These are phyloP conservation scores for Ferdinandea cuprea DNA, from an alignment of 2,888 invertebrate genomes.

Conservation along the genomic window DNA sequence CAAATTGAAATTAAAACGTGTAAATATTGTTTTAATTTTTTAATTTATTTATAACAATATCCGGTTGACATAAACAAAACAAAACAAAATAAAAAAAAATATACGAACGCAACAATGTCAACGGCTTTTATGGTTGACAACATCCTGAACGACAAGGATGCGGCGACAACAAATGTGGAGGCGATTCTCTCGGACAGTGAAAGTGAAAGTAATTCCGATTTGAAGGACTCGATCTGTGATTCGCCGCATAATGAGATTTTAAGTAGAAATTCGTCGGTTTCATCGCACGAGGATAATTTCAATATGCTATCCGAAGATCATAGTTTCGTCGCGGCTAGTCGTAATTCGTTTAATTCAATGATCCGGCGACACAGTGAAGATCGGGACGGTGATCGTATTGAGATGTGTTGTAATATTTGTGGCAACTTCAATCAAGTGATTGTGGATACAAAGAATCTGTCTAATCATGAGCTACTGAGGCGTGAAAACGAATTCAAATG, in stretches of 20 bases:
- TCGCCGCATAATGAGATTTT: constrained; percentile 78
- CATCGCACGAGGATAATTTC: constrained; percentile 77
- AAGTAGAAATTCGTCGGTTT: constrained; percentile 78
- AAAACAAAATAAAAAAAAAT: too few species aligned
- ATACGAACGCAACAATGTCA: constrained; percentile 79
- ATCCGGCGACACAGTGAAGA: constrained; percentile 59
- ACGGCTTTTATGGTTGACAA: constrained; percentile 82
- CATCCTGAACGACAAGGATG: constrained; percentile 81
- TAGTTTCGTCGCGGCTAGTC: constrained; percentile 67
- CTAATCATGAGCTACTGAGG: constrained; percentile 76
- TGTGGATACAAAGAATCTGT: constrained; percentile 77
- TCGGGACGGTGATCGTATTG: constrained; percentile 76
- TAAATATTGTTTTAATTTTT: constrained; percentile 16
- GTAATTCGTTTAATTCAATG: constrained; percentile 57
- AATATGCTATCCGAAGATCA: constrained; percentile 66
- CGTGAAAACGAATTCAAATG: constrained; percentile 79
- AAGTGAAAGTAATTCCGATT: constrained; percentile 77
- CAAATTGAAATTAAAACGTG: constrained; percentile 17
- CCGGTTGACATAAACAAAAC: constrained; percentile 25
- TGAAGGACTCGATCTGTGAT: constrained; percentile 78
- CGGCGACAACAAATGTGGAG: constrained; percentile 73
- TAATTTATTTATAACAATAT: constrained; percentile 34
- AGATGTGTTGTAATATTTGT: constrained; percentile 80
- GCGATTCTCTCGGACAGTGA: constrained; percentile 76
- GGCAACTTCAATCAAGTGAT: constrained; percentile 78